Percentiles rank a stretch among this genome's conserved stretches.
Conservation (phyloP, 2,797 vertebrate genomes). For the Chelonia mydas region DNA sequence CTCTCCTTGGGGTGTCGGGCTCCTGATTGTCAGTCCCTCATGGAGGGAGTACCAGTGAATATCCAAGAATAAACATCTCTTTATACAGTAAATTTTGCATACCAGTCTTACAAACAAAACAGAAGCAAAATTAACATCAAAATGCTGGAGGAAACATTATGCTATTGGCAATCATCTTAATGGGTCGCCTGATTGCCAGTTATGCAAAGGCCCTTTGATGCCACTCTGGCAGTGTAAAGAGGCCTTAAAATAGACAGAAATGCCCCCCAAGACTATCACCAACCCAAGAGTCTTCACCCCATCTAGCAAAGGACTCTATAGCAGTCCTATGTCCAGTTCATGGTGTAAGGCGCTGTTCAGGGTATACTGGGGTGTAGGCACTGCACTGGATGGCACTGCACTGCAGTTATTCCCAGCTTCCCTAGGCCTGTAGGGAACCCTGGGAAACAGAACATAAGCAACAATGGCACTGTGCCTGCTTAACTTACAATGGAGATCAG, state of each 20-base stretch:
- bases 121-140: background rate
- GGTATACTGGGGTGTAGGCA: fast-evolving
- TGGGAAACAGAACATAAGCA: background rate
- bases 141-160: background rate
- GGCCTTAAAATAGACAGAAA: background rate
- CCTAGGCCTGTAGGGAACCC: background rate
- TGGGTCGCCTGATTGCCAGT: background rate
- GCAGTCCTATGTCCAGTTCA: background rate
- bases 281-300: fast-evolving
- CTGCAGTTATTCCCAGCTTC: background rate
- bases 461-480: background rate
- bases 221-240: fast-evolving
- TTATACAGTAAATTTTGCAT: background rate
- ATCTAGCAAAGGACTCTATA: fast-evolving
- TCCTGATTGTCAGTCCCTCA: background rate
- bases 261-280: fast-evolving
- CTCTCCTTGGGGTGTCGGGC: background rate
- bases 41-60: background rate
- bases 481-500: background rate
- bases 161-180: background rate
- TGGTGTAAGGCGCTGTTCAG: fast-evolving
- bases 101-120: background rate
- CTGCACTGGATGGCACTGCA: background rate
- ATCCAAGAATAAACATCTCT: constrained; percentile 19
- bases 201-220: background rate